A percentile compares a stretch with the other conserved stretches of the same genome.
Evolutionary conservation across 2,888 invertebrate genomes (phyloP).

Genomic region (Tipula helvola): DNA sequence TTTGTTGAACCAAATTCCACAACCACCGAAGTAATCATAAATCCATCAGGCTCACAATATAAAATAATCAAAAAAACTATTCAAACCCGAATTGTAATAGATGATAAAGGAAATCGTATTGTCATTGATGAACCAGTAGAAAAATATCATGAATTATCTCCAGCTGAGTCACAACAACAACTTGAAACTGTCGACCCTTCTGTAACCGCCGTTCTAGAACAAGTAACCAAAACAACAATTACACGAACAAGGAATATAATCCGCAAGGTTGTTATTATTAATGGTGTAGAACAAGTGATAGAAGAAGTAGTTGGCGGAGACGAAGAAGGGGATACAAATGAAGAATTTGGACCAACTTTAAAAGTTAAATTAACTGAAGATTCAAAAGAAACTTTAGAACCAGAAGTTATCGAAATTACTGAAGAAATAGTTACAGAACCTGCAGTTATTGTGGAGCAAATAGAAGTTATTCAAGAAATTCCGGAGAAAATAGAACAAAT

Average conservation of each 20-base stretch:
- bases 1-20: slow-evolving; percentile 73
- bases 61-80: slow-evolving; percentile 65
- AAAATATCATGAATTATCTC: slow-evolving; percentile 17
- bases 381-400: slow-evolving; percentile 26
- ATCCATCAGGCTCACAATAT: slow-evolving; percentile 67
- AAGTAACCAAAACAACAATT: slow-evolving; percentile 66
- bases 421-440: slow-evolving; percentile 23
- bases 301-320: slow-evolving; percentile 80
- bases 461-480: neutral
- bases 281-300: slow-evolving; percentile 71
- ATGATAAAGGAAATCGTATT: slow-evolving; percentile 41
- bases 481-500: neutral
- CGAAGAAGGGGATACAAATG: slow-evolving; percentile 38
- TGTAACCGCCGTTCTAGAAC: slow-evolving; percentile 68
- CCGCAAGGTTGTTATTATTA: slow-evolving; percentile 60
- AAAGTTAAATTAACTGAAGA: slow-evolving; percentile 13
- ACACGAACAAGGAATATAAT: slow-evolving; percentile 63
- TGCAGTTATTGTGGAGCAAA: neutral
- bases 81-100: slow-evolving; percentile 43
- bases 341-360: slow-evolving; percentile 4
- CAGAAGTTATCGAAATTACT: slow-evolving; percentile 42
- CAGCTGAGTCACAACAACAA: slow-evolving; percentile 25
- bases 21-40: slow-evolving; percentile 67
- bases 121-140: slow-evolving; percentile 37
- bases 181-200: slow-evolving; percentile 42